Evolutionary conservation across 2,113 vertebrate species (phyloP), one percentile per base, ranked within the genome.

Genomic region (Calypte anna): DNA sequence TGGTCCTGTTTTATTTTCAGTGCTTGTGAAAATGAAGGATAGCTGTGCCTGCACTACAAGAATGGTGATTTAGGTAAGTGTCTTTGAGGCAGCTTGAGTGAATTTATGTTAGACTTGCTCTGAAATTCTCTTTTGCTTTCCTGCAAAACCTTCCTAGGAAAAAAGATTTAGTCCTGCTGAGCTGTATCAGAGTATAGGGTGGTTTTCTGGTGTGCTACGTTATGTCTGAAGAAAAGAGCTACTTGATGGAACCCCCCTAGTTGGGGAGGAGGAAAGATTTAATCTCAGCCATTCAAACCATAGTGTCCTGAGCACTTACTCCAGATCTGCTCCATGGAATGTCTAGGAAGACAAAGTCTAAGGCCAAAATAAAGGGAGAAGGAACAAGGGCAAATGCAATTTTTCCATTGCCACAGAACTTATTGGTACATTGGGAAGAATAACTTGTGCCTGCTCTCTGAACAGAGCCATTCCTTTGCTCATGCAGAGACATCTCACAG

Each of bases 1-100:
- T 86, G 70, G 54, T 82, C 84, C 63, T 76, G 72, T 90, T 96
- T 96, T 91, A 88, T 74, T 74, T 92, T 91, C 94, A 82, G 85
- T 72, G 33, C 86, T 91, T 75, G 76, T 85, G 91, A 95, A 91
- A 96, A 91, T 90, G 94, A 95, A 91, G 72, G 30, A 86, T 95
- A 93, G 79, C 83, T 95, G 88, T 94, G 88, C 75, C 68, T 77
- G 87, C 57, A 68, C 72, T 74, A 81, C 72, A 82, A 92, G 87
- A 88, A 90, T 31, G 31, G 70, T 80, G 82, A 96, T 96, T 97
- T 97, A 94, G 90, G 82, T 86, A 93, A 93, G 85, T 83, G 63
- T 85, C 70, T 91, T 82, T 70, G 61, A 88, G 82, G 68, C 64
- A 88, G 76, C 44, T 88, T 78, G 79, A 91, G 91, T 86, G 88